phyloP scores from a whole-genome alignment of 1,140 invertebrate genomes.

The Sipha flava region DNA sequence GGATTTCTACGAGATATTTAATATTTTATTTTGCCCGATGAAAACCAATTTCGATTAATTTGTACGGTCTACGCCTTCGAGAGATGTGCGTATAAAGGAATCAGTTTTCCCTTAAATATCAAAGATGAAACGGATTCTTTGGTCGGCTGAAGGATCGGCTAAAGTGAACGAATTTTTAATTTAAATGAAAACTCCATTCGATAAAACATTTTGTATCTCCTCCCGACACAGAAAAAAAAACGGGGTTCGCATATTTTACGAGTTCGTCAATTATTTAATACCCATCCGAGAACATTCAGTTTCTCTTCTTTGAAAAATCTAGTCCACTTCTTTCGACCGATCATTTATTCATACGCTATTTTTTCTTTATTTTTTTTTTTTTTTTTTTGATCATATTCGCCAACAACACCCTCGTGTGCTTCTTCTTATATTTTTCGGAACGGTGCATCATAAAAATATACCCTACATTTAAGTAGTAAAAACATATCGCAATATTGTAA shows the following conservation, averaged over 20 bases:
- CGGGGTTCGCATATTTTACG: slow-evolving; percentile 12
- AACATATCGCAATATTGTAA: slow-evolving; percentile 17
- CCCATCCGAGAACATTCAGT: background rate
- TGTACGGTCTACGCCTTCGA: background rate
- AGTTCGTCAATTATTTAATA: slow-evolving; percentile 29
- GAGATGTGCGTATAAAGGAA: too few relatives aligned
- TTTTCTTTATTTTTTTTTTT: background rate
- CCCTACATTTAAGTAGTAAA: background rate
- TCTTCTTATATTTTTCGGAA: background rate
- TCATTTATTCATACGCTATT: slow-evolving; percentile 20
- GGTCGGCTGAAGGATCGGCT: background rate
- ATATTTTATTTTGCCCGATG: too few relatives aligned
- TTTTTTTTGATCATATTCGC: background rate
- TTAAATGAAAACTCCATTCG: slow-evolving; percentile 2
- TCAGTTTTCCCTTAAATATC: background rate
- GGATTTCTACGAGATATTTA: too few relatives aligned
- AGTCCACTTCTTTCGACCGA: background rate
- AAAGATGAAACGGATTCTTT: slow-evolving; percentile 18
- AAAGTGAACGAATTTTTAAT: slow-evolving; percentile 17
- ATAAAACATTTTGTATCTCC: background rate
- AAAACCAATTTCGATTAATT: background rate
- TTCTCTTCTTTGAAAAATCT: slow-evolving; percentile 24
- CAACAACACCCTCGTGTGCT: slow-evolving; percentile 11
- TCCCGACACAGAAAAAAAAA: background rate
- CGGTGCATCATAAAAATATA: slow-evolving; percentile 1